Conservation (phyloP, 2,888 invertebrate species). For the Drosophila phalerata region DNA sequence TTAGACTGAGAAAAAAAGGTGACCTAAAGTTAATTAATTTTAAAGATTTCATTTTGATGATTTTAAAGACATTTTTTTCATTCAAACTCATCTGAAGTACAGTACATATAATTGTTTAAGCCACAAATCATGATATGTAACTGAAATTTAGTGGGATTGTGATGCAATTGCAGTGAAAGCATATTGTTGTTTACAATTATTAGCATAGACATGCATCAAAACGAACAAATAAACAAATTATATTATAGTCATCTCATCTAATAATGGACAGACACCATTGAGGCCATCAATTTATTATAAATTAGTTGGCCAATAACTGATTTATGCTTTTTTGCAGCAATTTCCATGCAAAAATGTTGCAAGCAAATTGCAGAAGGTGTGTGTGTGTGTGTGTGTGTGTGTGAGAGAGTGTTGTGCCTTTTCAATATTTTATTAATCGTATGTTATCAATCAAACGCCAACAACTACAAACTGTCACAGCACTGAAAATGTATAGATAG, state of each 20-base stretch:
- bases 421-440: constrained; percentile 82
- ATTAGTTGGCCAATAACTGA: constrained; percentile 65
- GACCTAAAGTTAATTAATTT: too few species aligned
- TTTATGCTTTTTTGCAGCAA: constrained; percentile 67
- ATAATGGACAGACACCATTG: constrained; percentile 43
- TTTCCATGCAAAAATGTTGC: constrained; percentile 63
- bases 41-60: not conserved
- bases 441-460: constrained; percentile 79
- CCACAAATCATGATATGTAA: constrained; percentile 8
- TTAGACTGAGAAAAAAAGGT: too few species aligned
- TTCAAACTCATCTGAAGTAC: not conserved
- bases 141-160: constrained; percentile 10
- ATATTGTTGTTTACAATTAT: constrained; percentile 54
- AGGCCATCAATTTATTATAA: constrained; percentile 74
- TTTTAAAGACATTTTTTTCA: not conserved
- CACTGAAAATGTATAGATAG: constrained; percentile 40
- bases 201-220: constrained; percentile 47
- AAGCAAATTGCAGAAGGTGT: constrained; percentile 24
- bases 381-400: constrained; percentile 9
- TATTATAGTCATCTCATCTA: constrained; percentile 51
- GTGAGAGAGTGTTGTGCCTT: constrained; percentile 36
- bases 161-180: constrained; percentile 49
- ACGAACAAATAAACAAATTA: constrained; percentile 70
- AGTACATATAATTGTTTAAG: not conserved
- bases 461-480: constrained; percentile 57